Conservation (phyloP, 2,113 vertebrate genomes). For the Zapus hudsonius region DNA sequence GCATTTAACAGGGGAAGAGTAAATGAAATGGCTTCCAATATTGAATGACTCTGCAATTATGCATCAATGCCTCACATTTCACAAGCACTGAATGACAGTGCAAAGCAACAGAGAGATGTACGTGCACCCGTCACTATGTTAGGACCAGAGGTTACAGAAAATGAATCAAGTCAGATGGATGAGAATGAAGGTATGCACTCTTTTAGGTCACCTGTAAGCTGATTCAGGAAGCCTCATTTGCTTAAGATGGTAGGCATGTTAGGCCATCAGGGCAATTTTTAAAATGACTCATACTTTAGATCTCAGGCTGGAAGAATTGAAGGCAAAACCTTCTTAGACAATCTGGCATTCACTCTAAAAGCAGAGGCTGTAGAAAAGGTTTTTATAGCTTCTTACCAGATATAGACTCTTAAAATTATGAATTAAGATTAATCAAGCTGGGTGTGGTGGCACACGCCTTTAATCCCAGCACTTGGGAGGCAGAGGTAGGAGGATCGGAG, state of each 20-base stretch:
- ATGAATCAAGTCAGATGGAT: neutral
- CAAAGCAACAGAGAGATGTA: neutral
- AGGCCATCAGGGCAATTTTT: neutral
- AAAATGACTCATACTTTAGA: conserved; percentile 6
- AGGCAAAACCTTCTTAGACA: neutral
- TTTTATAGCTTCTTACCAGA: conserved; percentile 24
- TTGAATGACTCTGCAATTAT: neutral
- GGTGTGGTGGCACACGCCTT: too few species aligned
- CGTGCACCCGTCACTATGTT: neutral
- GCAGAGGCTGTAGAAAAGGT: neutral
- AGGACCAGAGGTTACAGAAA: conserved; percentile 45
- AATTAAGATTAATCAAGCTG: neutral
- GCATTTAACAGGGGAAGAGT: neutral
- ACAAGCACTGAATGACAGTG: neutral
- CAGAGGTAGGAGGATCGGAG: too few species aligned
- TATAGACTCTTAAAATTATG: neutral
- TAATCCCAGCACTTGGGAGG: too few species aligned
- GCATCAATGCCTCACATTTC: neutral
- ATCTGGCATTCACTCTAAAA: conserved; percentile 39
- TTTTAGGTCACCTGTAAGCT: conserved; percentile 19
- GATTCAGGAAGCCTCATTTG: neutral
- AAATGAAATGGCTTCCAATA: neutral
- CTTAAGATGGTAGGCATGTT: neutral
- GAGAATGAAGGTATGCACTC: neutral
- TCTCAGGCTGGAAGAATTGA: conserved; percentile 14